These are phyloP conservation scores for Poeciliopsis presidionis DNA, from an alignment of 2,797 vertebrate genomes.

Conservation along the genomic window DNA sequence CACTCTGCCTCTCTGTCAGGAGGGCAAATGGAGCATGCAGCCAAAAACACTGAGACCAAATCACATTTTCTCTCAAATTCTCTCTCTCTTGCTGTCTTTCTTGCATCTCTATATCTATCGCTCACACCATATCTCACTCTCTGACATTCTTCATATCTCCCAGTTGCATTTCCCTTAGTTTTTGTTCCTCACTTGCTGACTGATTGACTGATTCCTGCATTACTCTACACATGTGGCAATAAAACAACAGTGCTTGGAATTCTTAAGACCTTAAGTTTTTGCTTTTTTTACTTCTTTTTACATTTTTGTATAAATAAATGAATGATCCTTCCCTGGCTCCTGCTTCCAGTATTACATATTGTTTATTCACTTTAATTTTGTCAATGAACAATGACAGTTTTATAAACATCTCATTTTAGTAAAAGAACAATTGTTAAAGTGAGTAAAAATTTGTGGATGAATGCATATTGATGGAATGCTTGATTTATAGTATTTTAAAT, in stretches of 20 bases:
- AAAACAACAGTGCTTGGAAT: slow-evolving; percentile 51
- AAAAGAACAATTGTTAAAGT: background rate
- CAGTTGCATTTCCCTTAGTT: slow-evolving; percentile 42
- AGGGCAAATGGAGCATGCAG: slow-evolving; percentile 82
- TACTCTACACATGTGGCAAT: slow-evolving; percentile 22
- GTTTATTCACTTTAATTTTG: background rate
- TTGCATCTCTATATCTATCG: slow-evolving; percentile 62
- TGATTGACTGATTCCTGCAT: slow-evolving; percentile 36
- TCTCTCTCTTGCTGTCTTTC: slow-evolving; percentile 48
- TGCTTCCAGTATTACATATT: background rate
- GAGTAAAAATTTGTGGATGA: background rate
- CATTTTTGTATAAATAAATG: background rate
- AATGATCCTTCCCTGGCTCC: background rate
- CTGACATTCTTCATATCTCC: slow-evolving; percentile 27
- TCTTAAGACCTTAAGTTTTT: slow-evolving; percentile 17
- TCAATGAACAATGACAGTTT: background rate
- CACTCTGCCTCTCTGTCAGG: slow-evolving; percentile 77
- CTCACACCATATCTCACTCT: slow-evolving; percentile 35
- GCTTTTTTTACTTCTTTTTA: background rate
- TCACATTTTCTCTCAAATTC: slow-evolving; percentile 77
- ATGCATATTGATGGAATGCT: background rate
- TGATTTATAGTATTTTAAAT: background rate
- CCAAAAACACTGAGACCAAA: slow-evolving; percentile 79
- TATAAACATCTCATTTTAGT: background rate
- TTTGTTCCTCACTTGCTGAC: slow-evolving; percentile 40